Evolutionary conservation across 1,140 invertebrate genomes (phyloP).

Genomic region (Scaptomyza pallida): DNA sequence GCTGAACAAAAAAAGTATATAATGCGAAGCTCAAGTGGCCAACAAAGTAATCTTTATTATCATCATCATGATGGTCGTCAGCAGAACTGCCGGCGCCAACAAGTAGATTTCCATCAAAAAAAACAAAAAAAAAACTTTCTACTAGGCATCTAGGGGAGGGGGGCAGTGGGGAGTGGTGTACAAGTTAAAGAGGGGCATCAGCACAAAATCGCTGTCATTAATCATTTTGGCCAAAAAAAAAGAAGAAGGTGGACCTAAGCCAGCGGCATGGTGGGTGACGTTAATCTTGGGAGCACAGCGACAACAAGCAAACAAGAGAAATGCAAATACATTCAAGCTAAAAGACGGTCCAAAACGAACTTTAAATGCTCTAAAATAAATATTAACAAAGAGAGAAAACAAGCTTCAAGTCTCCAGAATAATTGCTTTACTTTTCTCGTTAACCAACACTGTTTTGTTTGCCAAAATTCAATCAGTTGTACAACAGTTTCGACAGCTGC

Average conservation of each 20-base stretch:
- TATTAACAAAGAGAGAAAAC: too few species aligned
- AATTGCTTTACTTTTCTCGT: not conserved
- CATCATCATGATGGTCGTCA: constrained; percentile 26
- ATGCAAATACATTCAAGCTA: not conserved
- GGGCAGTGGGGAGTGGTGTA: not conserved
- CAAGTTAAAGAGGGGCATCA: constrained; percentile 17
- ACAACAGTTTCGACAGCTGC: constrained; percentile 4
- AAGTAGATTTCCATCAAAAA: constrained; percentile 69
- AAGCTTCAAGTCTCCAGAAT: too few species aligned
- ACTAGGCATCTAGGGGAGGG: not conserved
- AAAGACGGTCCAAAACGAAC: not conserved
- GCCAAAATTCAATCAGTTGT: constrained; percentile 4
- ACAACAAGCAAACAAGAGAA: not conserved
- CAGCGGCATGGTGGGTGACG: constrained; percentile 56
- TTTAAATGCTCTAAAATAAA: constrained; percentile 12
- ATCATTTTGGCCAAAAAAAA: constrained; percentile 69
- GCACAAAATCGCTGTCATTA: constrained; percentile 71
- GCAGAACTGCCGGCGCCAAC: constrained; percentile 67
- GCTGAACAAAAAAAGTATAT: constrained; percentile 9
- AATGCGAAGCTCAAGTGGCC: constrained; percentile 33
- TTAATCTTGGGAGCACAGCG: constrained; percentile 60
- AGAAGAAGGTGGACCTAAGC: constrained; percentile 52
- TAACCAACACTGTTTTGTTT: constrained; percentile 10
- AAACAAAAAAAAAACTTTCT: not conserved
- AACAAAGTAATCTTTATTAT: constrained; percentile 49